Percentiles rank a stretch among this genome's conserved stretches.
Evolutionary conservation across 2,888 invertebrate genomes (phyloP).

Genomic region (Sphecodes monilicornis): DNA sequence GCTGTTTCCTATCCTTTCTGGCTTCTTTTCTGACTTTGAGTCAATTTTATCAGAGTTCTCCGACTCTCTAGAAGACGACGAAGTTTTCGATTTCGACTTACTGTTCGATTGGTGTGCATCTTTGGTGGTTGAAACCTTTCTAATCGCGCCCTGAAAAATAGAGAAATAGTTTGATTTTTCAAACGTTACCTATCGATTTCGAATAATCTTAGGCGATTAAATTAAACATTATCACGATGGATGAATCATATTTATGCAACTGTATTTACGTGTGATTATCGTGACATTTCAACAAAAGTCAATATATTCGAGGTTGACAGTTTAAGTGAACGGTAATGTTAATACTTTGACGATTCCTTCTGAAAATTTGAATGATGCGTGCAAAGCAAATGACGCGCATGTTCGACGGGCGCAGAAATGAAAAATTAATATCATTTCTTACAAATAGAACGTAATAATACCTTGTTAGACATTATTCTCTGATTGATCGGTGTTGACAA

Average conservation of each 20-base stretch:
- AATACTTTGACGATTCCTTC: not conserved
- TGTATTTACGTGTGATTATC: constrained; percentile 9
- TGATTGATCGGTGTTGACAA: constrained; percentile 73
- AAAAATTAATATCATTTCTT: not conserved
- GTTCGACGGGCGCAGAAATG: no score
- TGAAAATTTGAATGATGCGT: not conserved
- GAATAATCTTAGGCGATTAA: not conserved
- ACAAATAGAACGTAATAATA: constrained; percentile 41
- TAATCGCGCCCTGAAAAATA: constrained; percentile 68
- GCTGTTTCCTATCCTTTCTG: constrained; percentile 41
- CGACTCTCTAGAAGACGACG: constrained; percentile 7
- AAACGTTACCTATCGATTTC: not conserved
- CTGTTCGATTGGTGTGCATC: constrained; percentile 41
- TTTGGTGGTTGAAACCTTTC: constrained; percentile 58
- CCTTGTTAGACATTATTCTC: constrained; percentile 75
- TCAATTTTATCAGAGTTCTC: constrained; percentile 45
- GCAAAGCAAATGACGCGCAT: no score
- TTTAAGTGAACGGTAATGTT: constrained; percentile 18
- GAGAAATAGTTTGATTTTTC: not conserved
- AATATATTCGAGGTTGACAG: constrained; percentile 62
- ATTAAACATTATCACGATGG: not conserved
- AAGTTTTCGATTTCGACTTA: constrained; percentile 37
- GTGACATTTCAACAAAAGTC: constrained; percentile 49
- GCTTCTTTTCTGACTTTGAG: constrained; percentile 16
- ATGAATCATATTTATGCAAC: constrained; percentile 1